Evolutionary conservation across 2,888 invertebrate genomes (phyloP).

Genomic region (Mythimna ferrago): DNA sequence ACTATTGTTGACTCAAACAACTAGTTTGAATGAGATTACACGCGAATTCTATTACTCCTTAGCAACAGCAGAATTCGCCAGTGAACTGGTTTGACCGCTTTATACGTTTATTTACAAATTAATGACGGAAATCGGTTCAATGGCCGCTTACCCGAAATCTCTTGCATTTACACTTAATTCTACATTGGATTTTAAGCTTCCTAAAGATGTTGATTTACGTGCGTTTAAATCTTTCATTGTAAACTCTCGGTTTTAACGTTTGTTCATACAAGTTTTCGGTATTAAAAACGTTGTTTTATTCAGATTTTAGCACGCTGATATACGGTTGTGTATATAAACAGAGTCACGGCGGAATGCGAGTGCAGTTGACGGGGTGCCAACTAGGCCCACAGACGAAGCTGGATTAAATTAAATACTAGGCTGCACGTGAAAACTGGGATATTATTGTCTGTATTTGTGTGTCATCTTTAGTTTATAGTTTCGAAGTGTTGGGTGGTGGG

Average conservation of each 20-base stretch:
- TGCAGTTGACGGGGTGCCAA: conserved; percentile 74
- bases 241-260: conserved; percentile 42
- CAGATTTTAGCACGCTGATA: conserved; percentile 52
- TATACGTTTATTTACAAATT: conserved; percentile 53
- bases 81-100: conserved; percentile 46
- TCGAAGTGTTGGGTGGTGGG: background rate
- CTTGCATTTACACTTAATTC: conserved; percentile 25
- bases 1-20: conserved; percentile 35
- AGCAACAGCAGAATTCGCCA: conserved; percentile 49
- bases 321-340: conserved; percentile 67
- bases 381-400: conserved; percentile 64
- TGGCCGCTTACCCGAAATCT: conserved; percentile 35
- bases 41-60: conserved; percentile 39
- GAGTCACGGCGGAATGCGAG: conserved; percentile 63
- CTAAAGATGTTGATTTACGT: conserved; percentile 38
- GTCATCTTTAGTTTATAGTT: conserved; percentile 47
- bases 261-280: conserved; percentile 37
- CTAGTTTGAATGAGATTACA: conserved; percentile 42
- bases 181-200: conserved; percentile 14
- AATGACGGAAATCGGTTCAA: conserved; percentile 58
- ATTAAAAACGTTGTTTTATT: conserved; percentile 41
- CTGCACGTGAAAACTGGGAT: conserved; percentile 64
- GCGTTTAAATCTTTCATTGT: conserved; percentile 44
- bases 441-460: conserved; percentile 62
- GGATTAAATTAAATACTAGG: conserved; percentile 68